Conservation (phyloP, 2,113 vertebrate genomes). For the Notothenia rossii region DNA sequence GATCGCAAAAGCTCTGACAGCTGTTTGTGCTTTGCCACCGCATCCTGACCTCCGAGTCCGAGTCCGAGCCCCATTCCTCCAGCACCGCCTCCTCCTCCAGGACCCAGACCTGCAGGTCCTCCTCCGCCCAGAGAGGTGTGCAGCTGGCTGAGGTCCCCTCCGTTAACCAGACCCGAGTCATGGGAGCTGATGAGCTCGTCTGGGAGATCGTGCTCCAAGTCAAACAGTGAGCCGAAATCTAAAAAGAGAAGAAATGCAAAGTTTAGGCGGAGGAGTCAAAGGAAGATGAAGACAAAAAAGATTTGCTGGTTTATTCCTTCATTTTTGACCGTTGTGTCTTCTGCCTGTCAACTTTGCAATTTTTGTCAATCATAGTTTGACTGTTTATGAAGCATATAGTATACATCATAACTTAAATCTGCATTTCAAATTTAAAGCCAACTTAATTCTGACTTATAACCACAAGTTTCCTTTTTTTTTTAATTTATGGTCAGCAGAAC, state of each 20-base stretch:
- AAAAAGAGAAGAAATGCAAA: conserved; percentile 53
- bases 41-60: conserved; percentile 86
- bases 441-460: no score
- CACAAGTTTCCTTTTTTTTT: no score
- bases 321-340: conserved; percentile 27
- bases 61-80: conserved; percentile 83
- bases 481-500: no score
- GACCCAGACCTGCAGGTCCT: conserved; percentile 74
- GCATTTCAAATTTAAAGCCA: no score
- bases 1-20: conserved; percentile 95
- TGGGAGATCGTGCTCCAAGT: conserved; percentile 97
- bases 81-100: conserved; percentile 68
- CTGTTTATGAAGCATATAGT: no score
- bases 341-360: no score
- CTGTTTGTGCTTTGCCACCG: conserved; percentile 98
- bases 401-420: no score
- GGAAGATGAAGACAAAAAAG: conserved; percentile 19
- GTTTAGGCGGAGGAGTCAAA: conserved; percentile 19
- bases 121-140: conserved; percentile 91
- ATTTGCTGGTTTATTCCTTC: conserved; percentile 29
- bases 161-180: conserved; percentile 92
- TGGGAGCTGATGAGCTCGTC: conserved; percentile 97
- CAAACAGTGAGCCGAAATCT: conserved; percentile 97
- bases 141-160: conserved; percentile 93
- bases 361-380: no score